Base-by-base conservation (phyloP, 1,140 invertebrate species). In the Drosophila mauritiana region DNA sequence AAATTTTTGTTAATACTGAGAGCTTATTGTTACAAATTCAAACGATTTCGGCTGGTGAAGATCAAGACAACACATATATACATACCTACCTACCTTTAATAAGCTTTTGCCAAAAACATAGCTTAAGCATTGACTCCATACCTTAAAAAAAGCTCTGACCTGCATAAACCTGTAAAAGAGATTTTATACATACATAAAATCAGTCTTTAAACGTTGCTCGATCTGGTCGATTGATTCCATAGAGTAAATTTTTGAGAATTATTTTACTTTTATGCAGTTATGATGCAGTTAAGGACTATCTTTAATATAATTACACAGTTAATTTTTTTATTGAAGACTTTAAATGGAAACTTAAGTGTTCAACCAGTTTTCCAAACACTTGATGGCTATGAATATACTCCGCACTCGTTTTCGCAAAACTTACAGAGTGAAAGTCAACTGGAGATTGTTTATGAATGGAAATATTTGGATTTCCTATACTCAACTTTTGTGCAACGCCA, bases 381-480 rank as follows among this genome's bases (percentile, higher is more conserved):
- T 65, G 22, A 20, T 20, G 37, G 12, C 17, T 39, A 55, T 39
- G 39, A 10, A 15, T 7, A 56, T 11, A 31, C 25, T 13, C 13
- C 11, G 0, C 31, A 65, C 12, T 15, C 17, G 2, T 39, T 31
- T 31, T 20, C 15, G 36, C 40, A 37, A 34, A 27, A 20, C 31
- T 31, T 61, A 12, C 17, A 54, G 3, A 54, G 64, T 48, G 67
- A 70, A 70, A 69, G 64, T 56, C 8, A 48, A n/a, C 22, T 70
- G 34, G 36, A 69, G n/a, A 53, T 80, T 5, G 37, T 93, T 13
- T 95, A 94, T 65, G 92, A 93, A 15, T 95, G 95, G 95, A 94
- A 93, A 45, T 93, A 91, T 6, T 80, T 95, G 3, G 94, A 95
- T 72, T 95, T 94, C 73, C 93, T 93, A 34, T 95, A 93, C 82